Percentiles rank a stretch among this genome's conserved stretches.
Conservation (phyloP, 2,888 invertebrate species). For the Drosophila neotestacea region DNA sequence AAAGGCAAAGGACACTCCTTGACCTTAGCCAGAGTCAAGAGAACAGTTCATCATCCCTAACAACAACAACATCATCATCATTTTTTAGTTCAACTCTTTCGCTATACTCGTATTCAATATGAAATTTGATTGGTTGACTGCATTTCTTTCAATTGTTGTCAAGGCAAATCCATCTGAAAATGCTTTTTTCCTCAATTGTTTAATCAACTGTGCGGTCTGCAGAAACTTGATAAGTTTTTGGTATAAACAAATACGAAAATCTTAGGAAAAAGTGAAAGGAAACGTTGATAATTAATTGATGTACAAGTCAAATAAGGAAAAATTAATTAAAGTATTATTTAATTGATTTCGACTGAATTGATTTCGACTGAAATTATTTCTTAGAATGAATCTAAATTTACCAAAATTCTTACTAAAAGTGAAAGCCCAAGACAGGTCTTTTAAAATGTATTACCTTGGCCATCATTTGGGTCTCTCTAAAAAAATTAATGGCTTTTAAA, state of each 20-base stretch:
- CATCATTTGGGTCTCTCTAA: not conserved
- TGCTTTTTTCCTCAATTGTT: not conserved
- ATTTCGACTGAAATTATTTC: too few species aligned
- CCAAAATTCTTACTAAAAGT: constrained; percentile 14
- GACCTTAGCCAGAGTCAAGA: constrained; percentile 31
- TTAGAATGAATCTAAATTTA: constrained; percentile 5
- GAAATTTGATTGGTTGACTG: constrained; percentile 20
- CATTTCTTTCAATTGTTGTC: constrained; percentile 20
- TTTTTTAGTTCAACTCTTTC: constrained; percentile 37
- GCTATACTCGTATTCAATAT: constrained; percentile 43
- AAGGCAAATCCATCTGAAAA: not conserved
- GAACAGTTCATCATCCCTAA: not conserved
- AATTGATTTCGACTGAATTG: not conserved
- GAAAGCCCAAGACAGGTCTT: constrained; percentile 15
- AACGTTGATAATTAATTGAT: constrained; percentile 1
- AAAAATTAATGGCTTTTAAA: too few species aligned
- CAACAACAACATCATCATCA: not conserved
- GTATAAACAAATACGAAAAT: not conserved
- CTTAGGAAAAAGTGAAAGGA: constrained; percentile 1
- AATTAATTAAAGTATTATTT: constrained; percentile 1
- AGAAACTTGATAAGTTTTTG: constrained; percentile 18
- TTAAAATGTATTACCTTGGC: not conserved
- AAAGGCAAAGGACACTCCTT: constrained; percentile 42
- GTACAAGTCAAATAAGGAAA: not conserved
- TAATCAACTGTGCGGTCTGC: constrained; percentile 33